phyloP scores from a whole-genome alignment of 2,888 invertebrate species.

The Brachyptera risi region DNA sequence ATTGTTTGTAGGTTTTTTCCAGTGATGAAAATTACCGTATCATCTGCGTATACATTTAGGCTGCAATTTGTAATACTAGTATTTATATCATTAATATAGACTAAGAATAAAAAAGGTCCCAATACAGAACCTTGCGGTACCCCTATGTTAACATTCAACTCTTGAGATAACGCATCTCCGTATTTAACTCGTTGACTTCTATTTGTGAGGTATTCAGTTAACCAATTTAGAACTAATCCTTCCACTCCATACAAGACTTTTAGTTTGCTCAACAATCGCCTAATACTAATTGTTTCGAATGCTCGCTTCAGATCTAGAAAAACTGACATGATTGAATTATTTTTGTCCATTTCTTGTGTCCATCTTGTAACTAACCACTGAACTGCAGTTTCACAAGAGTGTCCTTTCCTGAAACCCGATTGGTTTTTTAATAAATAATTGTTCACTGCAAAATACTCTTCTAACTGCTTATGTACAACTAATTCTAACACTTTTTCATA shows the following conservation, averaged over 20 bases:
- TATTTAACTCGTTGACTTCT: conserved; percentile 29
- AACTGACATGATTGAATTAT: conserved; percentile 12
- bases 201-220: conserved; percentile 26
- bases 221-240: conserved; percentile 16
- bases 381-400: conserved; percentile 28
- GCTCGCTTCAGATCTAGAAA: conserved; percentile 29
- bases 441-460: conserved; percentile 26
- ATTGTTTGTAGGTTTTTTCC: too few species aligned
- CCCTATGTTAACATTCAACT: conserved; percentile 19
- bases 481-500: conserved; percentile 31
- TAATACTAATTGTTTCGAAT: conserved; percentile 29
- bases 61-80: neutral
- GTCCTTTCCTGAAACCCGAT: conserved; percentile 25
- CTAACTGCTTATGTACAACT: conserved; percentile 25
- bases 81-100: conserved; percentile 30
- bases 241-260: conserved; percentile 23
- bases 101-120: conserved; percentile 32
- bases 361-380: conserved; percentile 26
- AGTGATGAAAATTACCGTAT: too few species aligned
- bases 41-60: too few species aligned
- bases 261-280: conserved; percentile 26
- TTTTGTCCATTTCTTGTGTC: conserved; percentile 23
- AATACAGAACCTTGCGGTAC: conserved; percentile 34
- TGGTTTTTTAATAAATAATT: conserved; percentile 18
- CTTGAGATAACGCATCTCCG: conserved; percentile 14